Evolutionary conservation across 2,797 vertebrate species (phyloP).

Genomic region (Pangasius krempfi): DNA sequence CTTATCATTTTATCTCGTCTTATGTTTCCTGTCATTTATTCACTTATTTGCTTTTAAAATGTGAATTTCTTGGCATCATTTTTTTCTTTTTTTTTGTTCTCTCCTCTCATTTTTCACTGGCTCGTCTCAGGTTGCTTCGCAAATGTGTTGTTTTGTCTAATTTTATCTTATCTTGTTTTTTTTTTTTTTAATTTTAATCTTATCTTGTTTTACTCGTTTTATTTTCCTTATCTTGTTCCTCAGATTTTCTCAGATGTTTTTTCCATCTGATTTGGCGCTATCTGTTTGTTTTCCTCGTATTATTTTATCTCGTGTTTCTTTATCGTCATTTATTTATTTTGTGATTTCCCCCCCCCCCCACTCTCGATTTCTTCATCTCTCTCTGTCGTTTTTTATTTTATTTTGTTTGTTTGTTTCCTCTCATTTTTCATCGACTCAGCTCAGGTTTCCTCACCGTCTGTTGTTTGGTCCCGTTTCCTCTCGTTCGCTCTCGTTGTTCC

Average conservation of each 20-base stretch:
- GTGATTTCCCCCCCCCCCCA: not conserved
- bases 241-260: not conserved
- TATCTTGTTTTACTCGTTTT: too few relatives aligned
- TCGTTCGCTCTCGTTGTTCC: not conserved
- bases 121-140: not conserved
- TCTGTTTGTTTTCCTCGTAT: not conserved
- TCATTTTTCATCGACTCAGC: not conserved
- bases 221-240: not conserved
- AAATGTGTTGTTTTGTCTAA: not conserved
- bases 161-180: not conserved
- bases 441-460: not conserved
- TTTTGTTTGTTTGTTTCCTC: not conserved
- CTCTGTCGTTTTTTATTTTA: not conserved
- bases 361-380: not conserved
- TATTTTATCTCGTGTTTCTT: not conserved
- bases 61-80: not conserved
- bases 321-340: not conserved
- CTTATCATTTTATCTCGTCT: not conserved
- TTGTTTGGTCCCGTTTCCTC: not conserved
- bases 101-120: not conserved
- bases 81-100: too few relatives aligned
- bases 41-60: not conserved
- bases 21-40: not conserved
- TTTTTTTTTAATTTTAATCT: too few relatives aligned
- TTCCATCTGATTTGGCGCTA: not conserved